Base-by-base conservation (phyloP, 2,888 invertebrate species). In the Ischnus inquisitorius region DNA sequence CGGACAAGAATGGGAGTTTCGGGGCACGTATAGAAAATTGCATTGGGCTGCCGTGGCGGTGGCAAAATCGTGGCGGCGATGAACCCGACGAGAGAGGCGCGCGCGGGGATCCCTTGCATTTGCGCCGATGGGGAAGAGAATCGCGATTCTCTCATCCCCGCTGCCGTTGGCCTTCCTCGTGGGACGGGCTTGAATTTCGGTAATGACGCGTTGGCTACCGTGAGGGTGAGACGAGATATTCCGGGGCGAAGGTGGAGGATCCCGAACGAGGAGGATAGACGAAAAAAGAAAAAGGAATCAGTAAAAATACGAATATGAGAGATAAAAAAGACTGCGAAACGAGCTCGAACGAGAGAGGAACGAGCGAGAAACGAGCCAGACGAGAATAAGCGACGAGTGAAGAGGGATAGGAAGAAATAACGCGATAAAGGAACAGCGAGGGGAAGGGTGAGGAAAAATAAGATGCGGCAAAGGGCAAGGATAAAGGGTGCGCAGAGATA, bases 171-270 rank as follows among this genome's bases (percentile, higher is more conserved):
- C 8, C 34, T 34, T 34, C 34, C 62, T 85, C 87, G 85, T 83
- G 87, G 88, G 88, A 87, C 84, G 90, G 87, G 88, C 87, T 89
- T 88, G 88, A 90, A 90, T 92, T 92, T 92, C 90, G 87, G 89
- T 92, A 92, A 93, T 92, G 90, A 92, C 89, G 90, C 91, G 90
- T 90, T 89, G 87, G 93, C 92, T 92, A 92, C 93, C 90, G 92
- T 90, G 85, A 85, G 79, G 82, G 71, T 84, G 82, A 72, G 76
- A 78, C 34, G 77, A 64, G 69, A 79, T 62, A 72, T 69, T 65
- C 25, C 62, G 51, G 62, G 67, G 22, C 51, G n/a, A 74, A 64
- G 81, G 28, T 34, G 60, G 19, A 57, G 43, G 51, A 71, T 22
- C 22, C 43, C 57, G 57, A 78, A 57, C 51, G 57, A 80, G 65